A percentile compares a stretch with the other conserved stretches of the same genome.
Evolutionary conservation across 1,140 invertebrate species (phyloP).

Genomic region (Pissodes strobi): DNA sequence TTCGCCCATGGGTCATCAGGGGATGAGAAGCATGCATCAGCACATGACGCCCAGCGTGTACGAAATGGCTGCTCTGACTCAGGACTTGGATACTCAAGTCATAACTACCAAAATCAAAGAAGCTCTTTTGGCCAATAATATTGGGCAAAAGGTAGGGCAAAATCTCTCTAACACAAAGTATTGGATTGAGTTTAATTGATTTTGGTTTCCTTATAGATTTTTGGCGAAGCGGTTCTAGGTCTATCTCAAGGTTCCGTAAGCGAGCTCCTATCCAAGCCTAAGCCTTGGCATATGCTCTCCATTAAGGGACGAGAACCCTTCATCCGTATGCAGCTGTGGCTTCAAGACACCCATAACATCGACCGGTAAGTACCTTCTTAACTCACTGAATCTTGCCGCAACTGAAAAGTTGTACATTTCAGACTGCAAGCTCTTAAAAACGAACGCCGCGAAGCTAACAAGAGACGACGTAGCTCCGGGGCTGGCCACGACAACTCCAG

Average conservation of each 20-base stretch:
- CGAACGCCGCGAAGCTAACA: conserved; percentile 87
- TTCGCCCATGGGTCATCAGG: conserved; percentile 65
- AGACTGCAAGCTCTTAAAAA: conserved; percentile 83
- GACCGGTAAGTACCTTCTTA: conserved; percentile 68
- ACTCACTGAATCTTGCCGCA: no score
- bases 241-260: conserved; percentile 96
- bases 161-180: not conserved
- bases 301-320: conserved; percentile 98
- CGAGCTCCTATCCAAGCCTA: conserved; percentile 95
- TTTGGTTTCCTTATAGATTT: conserved; percentile 70
- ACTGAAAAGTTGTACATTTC: no score
- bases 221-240: conserved; percentile 94
- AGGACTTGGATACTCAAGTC: conserved; percentile 93
- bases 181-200: not conserved
- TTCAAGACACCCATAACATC: conserved; percentile 92
- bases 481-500: conserved; percentile 84
- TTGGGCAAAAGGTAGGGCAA: conserved; percentile 95
- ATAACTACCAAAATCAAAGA: conserved; percentile 98
- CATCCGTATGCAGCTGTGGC: conserved; percentile 97
- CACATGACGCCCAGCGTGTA: conserved; percentile 87
- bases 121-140: conserved; percentile 93
- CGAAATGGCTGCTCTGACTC: conserved; percentile 94
- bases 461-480: conserved; percentile 77
- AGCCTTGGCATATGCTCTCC: conserved; percentile 98
- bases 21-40: conserved; percentile 73